Evolutionary conservation across 2,797 vertebrate genomes (phyloP), one percentile per base, ranked within the genome.

Genomic region (Poeciliopsis turneri): DNA sequence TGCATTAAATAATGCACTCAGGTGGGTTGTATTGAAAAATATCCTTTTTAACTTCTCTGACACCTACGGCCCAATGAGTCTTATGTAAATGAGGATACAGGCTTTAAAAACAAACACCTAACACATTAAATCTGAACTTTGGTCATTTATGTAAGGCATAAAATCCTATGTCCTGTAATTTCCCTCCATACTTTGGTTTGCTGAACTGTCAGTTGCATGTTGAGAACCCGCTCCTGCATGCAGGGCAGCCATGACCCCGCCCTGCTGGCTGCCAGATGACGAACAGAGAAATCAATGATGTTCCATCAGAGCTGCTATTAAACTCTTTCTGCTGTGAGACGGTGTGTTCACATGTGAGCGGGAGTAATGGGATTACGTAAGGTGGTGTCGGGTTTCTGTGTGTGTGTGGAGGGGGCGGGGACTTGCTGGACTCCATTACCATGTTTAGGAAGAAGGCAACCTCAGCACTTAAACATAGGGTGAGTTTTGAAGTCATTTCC

Each of bases 281-380:
- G 47, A 74, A 4, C 61, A 41, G 43, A 72, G 75, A 81, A 84
- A 87, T 87, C 84, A 55, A 79, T 82, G 76, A 84, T 55, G 77
- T 76, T 61, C 77, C 69, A 73, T 47, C n/a, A 43, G 80, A 16
- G 72, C 79, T 55, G 68, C 57, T 45, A 10, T 39, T 55, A 16
- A 78, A 33, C 72, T 28, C 45, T 78, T 76, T 68, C 75, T 47
- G 20, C 2, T 33, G 12, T 16, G 70, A 74, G 66, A 30, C 23
- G 1, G 66, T 49, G 72, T 77, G 70, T 30, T n/a, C n/a, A 18
- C 55, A n/a, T 33, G 80, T 46, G 36, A 49, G 55, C 15, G 39
- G 30, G 10, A 46, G 55, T 71, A 81, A 78, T 72, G 46, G 39
- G 64, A 80, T 91, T 90, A 90, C 28, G 75, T 86, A 91, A 90